Conservation (phyloP, 2,888 invertebrate genomes). For the Lasiommata megera region DNA sequence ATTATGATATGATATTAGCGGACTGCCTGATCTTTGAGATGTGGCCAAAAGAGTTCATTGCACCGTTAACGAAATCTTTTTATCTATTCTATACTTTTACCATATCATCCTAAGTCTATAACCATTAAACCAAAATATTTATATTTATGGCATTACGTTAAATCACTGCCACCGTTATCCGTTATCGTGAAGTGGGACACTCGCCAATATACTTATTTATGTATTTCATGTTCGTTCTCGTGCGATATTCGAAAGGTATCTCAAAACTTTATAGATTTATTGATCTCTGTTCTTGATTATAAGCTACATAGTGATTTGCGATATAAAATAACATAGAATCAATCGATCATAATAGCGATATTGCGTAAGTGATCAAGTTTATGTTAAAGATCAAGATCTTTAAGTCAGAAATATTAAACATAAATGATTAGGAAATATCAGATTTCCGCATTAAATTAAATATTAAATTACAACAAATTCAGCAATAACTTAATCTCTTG, state of each 20-base stretch:
- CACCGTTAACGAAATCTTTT: no score
- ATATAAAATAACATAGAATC: neutral
- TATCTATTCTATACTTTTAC: no score
- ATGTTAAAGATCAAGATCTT: no score
- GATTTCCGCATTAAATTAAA: no score
- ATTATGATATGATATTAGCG: neutral
- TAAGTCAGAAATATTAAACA: no score
- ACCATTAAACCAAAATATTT: neutral
- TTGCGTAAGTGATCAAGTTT: neutral
- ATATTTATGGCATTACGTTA: constrained; percentile 4
- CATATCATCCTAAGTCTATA: no score
- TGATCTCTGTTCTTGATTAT: neutral
- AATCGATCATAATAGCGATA: neutral
- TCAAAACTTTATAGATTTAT: neutral
- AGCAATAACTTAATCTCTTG: no score
- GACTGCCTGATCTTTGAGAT: no score
- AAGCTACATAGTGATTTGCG: neutral
- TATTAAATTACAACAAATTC: no score
- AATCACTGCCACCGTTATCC: constrained; percentile 1
- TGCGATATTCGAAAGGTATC: constrained; percentile 9
- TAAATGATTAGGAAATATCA: no score
- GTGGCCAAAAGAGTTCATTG: no score
- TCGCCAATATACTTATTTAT: constrained; percentile 6
- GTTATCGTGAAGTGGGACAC: constrained; percentile 3
- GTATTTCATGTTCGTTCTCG: constrained; percentile 1